Percentiles rank a stretch among this genome's conserved stretches.
Evolutionary conservation across 2,113 vertebrate genomes (phyloP).

Genomic region (Centropus bengalensis): DNA sequence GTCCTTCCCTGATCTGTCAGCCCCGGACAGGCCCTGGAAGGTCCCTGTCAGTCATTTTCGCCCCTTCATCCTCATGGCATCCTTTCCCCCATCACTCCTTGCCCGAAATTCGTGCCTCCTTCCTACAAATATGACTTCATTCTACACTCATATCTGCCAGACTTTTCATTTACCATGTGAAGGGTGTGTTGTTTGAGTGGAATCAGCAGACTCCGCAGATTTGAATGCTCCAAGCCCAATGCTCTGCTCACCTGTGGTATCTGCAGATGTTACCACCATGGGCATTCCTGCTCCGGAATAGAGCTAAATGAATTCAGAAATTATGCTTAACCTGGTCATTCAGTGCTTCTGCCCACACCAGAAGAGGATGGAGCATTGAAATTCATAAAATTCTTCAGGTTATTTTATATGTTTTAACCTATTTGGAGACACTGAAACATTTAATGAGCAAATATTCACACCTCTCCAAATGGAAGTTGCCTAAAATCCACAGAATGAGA

Average conservation of each 20-base stretch:
- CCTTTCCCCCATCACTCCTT: not conserved
- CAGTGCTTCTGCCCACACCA: rapidly evolving
- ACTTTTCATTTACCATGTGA: not conserved
- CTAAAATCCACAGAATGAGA: not conserved
- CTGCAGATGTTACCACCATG: not conserved
- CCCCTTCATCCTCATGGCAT: rapidly evolving
- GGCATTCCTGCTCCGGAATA: not conserved
- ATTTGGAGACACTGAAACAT: not conserved
- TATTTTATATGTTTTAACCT: not conserved
- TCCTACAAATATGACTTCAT: not conserved
- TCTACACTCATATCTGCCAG: not conserved
- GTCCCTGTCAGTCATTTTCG: not conserved
- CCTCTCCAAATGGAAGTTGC: not conserved
- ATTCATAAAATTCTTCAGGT: not conserved
- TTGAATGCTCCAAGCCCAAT: not conserved
- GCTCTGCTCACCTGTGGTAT: not conserved
- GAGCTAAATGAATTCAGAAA: not conserved
- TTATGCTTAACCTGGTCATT: not conserved
- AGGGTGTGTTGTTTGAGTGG: not conserved
- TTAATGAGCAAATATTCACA: not conserved
- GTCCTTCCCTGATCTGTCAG: not conserved
- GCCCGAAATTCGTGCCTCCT: not conserved
- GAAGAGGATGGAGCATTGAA: not conserved
- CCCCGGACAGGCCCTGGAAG: not conserved
- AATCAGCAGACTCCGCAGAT: not conserved